Base-by-base conservation (phyloP, 2,888 invertebrate genomes). In the Ormyrus nitidulus region DNA sequence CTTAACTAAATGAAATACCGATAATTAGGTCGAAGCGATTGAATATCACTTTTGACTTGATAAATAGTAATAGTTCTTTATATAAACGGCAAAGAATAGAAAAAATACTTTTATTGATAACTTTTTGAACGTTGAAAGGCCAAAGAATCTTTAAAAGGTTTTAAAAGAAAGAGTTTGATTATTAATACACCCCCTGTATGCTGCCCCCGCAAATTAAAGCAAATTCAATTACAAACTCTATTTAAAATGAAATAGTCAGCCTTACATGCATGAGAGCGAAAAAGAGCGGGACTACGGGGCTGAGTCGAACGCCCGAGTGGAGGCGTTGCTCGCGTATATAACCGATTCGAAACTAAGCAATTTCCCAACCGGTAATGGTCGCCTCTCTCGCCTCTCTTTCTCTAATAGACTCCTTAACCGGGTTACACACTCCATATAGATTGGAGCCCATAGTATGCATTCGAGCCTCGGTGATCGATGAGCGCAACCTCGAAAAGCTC, bases 381-480 rank as follows among this genome's bases (percentile, higher is more conserved):
- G 83, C 58, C 58, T 53, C 19, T 11, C 46, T 65, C 53, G 19
- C 82, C 84, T 83, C 83, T 81, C 84, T 82, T 83, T 84, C 76
- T 80, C 84, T 85, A 84, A 85, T 86, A 85, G 85, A 85, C 83
- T 85, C 85, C 79, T 83, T 86, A 86, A 86, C 85, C 84, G 84
- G 84, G 84, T 86, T 86, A 85, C 80, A 82, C 48, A 56, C 64
- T 70, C 66, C 19, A 75, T 76, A 79, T 76, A 84, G 80, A 85
- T 84, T 84, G 83, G 84, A 85, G 83, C 83, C 77, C 83, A n/a
- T n/a, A n/a, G 34, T 34, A 34, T 34, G 34, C 34, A 34, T 34
- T 34, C 34, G 81, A 75, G 82, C 80, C 65, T 80, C 74, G 83
- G 77, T 65, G 56, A 65, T 65, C 44, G 49, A 71, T 71, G 61